Evolutionary conservation across 2,113 vertebrate genomes (phyloP).

Genomic region (Jaculus jaculus): DNA sequence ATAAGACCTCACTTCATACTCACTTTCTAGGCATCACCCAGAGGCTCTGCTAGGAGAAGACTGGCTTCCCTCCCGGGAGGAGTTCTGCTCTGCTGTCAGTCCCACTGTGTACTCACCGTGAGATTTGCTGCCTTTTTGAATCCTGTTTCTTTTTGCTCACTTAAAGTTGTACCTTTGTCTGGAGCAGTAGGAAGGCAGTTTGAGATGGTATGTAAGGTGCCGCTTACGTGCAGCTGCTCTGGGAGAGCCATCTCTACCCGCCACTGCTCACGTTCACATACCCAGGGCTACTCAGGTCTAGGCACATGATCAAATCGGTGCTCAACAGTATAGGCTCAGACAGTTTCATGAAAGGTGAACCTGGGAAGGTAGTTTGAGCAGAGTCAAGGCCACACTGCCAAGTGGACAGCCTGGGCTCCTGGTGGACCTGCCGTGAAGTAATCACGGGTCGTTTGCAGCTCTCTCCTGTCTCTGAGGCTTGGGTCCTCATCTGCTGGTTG

Average conservation of each 20-base stretch:
- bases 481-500: background rate
- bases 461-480: background rate
- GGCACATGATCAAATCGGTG: background rate
- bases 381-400: background rate
- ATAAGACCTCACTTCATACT: background rate
- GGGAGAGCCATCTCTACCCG: background rate
- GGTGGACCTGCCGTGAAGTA: background rate
- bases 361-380: background rate
- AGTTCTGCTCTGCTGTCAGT: background rate
- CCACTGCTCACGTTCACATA: background rate
- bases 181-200: background rate
- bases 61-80: background rate
- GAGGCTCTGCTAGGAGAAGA: background rate
- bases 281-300: background rate
- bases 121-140: background rate
- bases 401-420: background rate
- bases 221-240: background rate
- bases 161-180: background rate
- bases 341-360: background rate
- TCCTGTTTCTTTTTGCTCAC: constrained; percentile 29
- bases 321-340: background rate
- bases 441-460: background rate
- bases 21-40: background rate
- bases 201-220: background rate
- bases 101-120: background rate